Evolutionary conservation across 2,113 vertebrate species (phyloP).

Genomic region (Pelmatolapia mariae): DNA sequence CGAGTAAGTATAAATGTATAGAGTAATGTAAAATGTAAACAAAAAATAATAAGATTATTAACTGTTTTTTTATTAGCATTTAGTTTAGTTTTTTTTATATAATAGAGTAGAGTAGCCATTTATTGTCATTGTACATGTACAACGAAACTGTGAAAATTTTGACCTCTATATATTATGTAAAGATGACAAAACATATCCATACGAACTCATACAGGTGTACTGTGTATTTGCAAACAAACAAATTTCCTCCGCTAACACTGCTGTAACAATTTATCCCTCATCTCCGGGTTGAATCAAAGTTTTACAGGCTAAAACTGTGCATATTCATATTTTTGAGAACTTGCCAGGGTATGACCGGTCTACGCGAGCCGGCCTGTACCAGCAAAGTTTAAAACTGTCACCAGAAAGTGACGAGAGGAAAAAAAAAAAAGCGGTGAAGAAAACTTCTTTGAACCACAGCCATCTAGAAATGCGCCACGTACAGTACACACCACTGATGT

Average conservation of each 20-base stretch:
- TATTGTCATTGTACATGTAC: background rate
- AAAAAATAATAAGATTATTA: background rate
- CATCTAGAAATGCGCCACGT: slow-evolving; percentile 28
- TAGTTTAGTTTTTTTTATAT: background rate
- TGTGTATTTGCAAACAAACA: background rate
- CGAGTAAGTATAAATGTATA: background rate
- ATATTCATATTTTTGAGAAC: background rate
- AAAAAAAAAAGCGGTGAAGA: background rate
- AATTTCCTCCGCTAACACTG: background rate
- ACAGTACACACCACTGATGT: slow-evolving; percentile 42
- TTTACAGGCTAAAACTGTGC: background rate
- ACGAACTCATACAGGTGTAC: background rate
- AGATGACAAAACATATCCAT: background rate
- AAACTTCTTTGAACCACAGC: slow-evolving; percentile 27
- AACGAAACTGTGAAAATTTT: background rate
- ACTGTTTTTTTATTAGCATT: background rate
- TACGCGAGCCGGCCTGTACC: background rate
- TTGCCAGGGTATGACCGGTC: background rate
- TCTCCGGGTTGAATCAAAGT: background rate
- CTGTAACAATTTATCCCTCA: background rate
- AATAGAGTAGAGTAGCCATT: background rate
- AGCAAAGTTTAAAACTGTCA: background rate
- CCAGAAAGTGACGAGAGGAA: background rate
- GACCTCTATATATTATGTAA: background rate
- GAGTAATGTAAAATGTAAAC: background rate